Evolutionary conservation across 2,113 vertebrate species (phyloP).

Genomic region (Megaceryle torquata): DNA sequence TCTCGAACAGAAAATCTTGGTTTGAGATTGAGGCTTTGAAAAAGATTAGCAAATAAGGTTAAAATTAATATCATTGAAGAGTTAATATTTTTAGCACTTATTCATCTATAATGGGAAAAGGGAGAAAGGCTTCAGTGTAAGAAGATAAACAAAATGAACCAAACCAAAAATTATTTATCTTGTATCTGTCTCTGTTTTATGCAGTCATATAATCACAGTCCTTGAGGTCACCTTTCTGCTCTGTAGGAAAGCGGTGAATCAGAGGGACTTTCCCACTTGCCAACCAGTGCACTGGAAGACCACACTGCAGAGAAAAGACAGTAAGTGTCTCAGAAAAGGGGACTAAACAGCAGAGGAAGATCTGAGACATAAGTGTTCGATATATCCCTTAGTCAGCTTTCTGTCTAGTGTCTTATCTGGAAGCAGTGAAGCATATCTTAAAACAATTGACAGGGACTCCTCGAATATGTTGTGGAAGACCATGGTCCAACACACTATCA

Average conservation of each 20-base stretch:
- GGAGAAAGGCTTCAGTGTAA: background rate
- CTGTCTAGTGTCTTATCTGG: background rate
- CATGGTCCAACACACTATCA: background rate
- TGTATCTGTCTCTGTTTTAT: background rate
- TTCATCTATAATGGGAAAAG: background rate
- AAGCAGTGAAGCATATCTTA: background rate
- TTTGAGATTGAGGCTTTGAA: background rate
- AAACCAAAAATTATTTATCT: background rate
- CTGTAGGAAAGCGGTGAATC: background rate
- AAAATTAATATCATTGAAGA: background rate
- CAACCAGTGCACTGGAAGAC: background rate
- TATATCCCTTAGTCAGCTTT: background rate
- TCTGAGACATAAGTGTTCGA: background rate
- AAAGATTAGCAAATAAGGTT: background rate
- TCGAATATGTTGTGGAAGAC: background rate
- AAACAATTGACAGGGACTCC: background rate
- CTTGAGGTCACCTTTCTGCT: background rate
- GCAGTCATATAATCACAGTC: background rate
- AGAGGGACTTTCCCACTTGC: background rate
- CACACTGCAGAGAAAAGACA: background rate
- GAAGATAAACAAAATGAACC: background rate
- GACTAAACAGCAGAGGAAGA: background rate
- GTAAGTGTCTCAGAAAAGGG: accelerated
- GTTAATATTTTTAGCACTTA: background rate
- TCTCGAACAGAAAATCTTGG: background rate